phyloP scores from a whole-genome alignment of 2,888 invertebrate species.

The Acanthacorydalis orientalis region DNA sequence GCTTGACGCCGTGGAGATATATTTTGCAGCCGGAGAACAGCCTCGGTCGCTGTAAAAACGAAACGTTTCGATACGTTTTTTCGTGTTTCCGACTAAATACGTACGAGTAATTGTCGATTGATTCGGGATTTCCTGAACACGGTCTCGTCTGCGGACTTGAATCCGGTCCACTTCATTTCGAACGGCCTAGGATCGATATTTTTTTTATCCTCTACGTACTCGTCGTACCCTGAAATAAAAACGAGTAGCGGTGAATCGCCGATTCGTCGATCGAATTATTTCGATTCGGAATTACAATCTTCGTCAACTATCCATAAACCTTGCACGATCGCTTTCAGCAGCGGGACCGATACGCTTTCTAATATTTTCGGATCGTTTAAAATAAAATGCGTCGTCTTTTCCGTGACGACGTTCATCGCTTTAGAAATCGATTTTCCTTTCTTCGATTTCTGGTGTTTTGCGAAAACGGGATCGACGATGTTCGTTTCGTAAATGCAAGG shows the following conservation, averaged over 20 bases:
- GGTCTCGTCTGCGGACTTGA: neutral
- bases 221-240: neutral
- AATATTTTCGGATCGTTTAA: neutral
- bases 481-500: neutral
- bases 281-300: neutral
- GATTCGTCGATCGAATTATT: neutral
- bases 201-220: neutral
- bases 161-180: neutral
- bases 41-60: neutral
- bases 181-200: neutral
- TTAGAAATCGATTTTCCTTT: neutral
- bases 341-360: neutral
- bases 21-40: neutral
- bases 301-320: neutral
- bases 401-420: neutral
- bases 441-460: neutral
- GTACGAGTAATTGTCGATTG: neutral
- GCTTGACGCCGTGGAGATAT: neutral
- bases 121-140: neutral
- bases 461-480: neutral
- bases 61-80: neutral
- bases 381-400: neutral
- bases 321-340: neutral
- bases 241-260: neutral
- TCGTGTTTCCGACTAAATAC: neutral